Percentiles rank a stretch among this genome's conserved stretches.
phyloP scores from a whole-genome alignment of 2,113 vertebrate genomes.

The Talpa occidentalis region DNA sequence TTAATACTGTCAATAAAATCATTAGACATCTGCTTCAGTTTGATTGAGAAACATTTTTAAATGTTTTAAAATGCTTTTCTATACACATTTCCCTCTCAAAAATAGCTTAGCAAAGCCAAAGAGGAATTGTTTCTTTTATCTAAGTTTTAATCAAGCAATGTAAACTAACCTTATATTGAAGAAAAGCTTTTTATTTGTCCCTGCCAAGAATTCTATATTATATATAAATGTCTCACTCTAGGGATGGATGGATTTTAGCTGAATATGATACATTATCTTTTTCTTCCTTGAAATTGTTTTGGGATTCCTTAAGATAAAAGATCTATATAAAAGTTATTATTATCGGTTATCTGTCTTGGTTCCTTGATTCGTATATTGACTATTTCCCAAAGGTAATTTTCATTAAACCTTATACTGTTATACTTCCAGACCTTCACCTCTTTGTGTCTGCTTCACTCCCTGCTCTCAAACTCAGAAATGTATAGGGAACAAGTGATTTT shows the following conservation, averaged over 20 bases:
- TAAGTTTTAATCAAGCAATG: conserved; percentile 28
- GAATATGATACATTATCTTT: conserved; percentile 47
- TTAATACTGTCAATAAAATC: neutral
- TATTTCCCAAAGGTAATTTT: conserved; percentile 60
- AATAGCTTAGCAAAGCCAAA: neutral
- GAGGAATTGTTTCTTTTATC: neutral
- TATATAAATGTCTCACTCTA: conserved; percentile 42
- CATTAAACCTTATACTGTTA: conserved; percentile 56
- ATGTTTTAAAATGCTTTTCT: conserved; percentile 40
- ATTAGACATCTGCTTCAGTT: neutral
- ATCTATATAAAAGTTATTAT: conserved; percentile 74
- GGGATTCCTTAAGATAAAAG: conserved; percentile 60
- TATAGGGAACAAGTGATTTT: neutral
- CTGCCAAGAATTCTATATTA: conserved; percentile 52
- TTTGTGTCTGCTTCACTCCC: neutral
- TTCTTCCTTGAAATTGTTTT: conserved; percentile 55
- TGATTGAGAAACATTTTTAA: neutral
- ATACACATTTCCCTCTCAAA: neutral
- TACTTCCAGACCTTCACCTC: neutral
- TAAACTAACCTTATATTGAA: conserved; percentile 22
- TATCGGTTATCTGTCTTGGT: conserved; percentile 69
- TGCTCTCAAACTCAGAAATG: conserved; percentile 32
- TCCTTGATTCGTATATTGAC: conserved; percentile 71
- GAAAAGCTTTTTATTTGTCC: neutral
- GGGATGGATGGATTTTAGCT: conserved; percentile 34